phyloP scores from a whole-genome alignment of 2,797 vertebrate genomes.

The Enteromius argenteus region DNA sequence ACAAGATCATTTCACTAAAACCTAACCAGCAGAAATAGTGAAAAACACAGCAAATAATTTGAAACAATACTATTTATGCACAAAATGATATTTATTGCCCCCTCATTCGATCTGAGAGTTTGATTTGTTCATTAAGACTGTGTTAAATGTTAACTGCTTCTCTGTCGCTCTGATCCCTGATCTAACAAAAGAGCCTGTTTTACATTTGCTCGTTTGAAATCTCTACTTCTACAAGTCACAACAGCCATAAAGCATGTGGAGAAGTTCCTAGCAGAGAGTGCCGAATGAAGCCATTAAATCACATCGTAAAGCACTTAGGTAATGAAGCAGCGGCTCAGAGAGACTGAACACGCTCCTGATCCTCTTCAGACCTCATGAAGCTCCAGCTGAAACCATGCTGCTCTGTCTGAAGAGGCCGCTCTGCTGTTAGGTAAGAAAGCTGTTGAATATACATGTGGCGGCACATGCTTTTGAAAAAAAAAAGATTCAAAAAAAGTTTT shows the following conservation, averaged over 20 bases:
- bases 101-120: conserved; percentile 57
- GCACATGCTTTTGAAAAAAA: too few relatives aligned
- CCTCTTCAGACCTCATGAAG: background rate
- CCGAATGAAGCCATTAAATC: conserved; percentile 71
- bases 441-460: background rate
- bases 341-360: background rate
- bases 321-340: conserved; percentile 61
- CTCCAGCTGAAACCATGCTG: background rate
- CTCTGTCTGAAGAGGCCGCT: background rate
- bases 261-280: conserved; percentile 54
- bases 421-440: background rate
- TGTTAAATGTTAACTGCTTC: conserved; percentile 64
- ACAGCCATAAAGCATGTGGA: conserved; percentile 62
- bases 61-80: background rate
- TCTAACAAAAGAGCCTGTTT: conserved; percentile 52
- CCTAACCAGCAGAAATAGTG: background rate
- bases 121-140: conserved; percentile 65
- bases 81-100: conserved; percentile 41
- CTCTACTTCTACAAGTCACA: conserved; percentile 52
- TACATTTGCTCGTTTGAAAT: conserved; percentile 59
- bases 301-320: conserved; percentile 70
- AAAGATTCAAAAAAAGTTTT: too few relatives aligned
- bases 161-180: conserved; percentile 38
- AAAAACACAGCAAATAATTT: background rate
- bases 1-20: background rate